Evolutionary conservation across 2,888 invertebrate genomes (phyloP).

Genomic region (Xestobium rufovillosum): DNA sequence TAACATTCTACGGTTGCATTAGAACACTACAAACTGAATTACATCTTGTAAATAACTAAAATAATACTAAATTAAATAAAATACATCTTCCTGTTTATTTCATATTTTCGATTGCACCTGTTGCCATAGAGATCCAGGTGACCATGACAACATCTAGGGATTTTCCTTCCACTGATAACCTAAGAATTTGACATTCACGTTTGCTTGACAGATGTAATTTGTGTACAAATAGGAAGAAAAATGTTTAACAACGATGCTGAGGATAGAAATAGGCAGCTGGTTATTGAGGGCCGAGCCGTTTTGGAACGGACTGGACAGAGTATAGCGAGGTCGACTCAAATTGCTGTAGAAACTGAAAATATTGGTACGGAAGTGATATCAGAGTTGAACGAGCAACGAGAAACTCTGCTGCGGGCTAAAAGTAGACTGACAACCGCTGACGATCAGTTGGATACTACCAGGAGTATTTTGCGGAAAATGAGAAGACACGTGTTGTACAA

Average conservation of each 20-base stretch:
- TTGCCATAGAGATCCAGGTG: too few species aligned
- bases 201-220: too few species aligned
- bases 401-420: constrained; percentile 59
- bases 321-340: constrained; percentile 60
- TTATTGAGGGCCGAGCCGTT: constrained; percentile 49
- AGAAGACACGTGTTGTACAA: constrained; percentile 64
- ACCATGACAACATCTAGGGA: too few species aligned
- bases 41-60: too few species aligned
- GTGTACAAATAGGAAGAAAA: too few species aligned
- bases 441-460: constrained; percentile 57
- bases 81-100: too few species aligned
- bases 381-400: constrained; percentile 69
- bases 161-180: too few species aligned
- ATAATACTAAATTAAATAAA: too few species aligned
- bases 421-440: constrained; percentile 64
- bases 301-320: constrained; percentile 56
- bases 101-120: too few species aligned
- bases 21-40: too few species aligned
- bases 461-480: constrained; percentile 58
- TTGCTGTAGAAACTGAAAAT: constrained; percentile 73
- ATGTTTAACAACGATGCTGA: constrained; percentile 26
- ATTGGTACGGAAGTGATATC: constrained; percentile 69
- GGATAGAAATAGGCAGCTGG: constrained; percentile 52
- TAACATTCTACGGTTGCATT: too few species aligned
- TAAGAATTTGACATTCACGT: too few species aligned